phyloP scores from a whole-genome alignment of 2,888 invertebrate genomes.

The Drosophila borealis region DNA sequence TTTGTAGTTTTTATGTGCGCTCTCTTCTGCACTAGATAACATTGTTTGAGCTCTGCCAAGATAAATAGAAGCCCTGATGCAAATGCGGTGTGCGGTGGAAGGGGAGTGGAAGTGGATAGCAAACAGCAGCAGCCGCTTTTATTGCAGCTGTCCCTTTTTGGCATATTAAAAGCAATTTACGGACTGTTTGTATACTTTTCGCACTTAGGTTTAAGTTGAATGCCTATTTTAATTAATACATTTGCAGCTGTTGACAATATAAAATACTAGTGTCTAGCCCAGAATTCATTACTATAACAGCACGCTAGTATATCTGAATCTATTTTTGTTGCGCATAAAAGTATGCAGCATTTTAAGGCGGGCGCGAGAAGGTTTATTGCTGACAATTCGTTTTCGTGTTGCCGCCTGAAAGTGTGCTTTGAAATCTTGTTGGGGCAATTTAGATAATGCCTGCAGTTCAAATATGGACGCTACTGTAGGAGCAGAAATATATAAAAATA shows the following conservation, averaged over 20 bases:
- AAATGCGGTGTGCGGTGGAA: constrained; percentile 9
- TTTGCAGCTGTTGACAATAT: background rate
- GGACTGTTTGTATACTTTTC: background rate
- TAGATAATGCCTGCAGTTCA: too few relatives aligned
- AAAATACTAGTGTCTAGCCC: background rate
- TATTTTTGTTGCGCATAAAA: background rate
- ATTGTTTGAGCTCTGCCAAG: constrained; percentile 59
- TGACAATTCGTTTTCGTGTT: background rate
- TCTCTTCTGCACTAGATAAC: constrained; percentile 55
- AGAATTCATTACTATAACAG: background rate
- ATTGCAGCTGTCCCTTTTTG: constrained; percentile 9
- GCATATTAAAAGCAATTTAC: constrained; percentile 22
- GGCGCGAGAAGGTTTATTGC: background rate
- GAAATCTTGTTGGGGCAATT: background rate
- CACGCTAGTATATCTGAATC: background rate
- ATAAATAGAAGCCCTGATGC: constrained; percentile 41
- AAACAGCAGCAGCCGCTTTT: constrained; percentile 7
- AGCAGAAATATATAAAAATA: background rate
- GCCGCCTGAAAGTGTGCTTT: constrained; percentile 57
- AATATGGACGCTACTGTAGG: constrained; percentile 18
- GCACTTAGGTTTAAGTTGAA: background rate
- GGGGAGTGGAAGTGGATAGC: constrained; percentile 10
- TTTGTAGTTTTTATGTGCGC: constrained; percentile 8
- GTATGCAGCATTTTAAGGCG: constrained; percentile 24
- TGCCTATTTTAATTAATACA: constrained; percentile 8